Base-by-base conservation (phyloP, 2,113 vertebrate genomes). In the Tursiops truncatus region DNA sequence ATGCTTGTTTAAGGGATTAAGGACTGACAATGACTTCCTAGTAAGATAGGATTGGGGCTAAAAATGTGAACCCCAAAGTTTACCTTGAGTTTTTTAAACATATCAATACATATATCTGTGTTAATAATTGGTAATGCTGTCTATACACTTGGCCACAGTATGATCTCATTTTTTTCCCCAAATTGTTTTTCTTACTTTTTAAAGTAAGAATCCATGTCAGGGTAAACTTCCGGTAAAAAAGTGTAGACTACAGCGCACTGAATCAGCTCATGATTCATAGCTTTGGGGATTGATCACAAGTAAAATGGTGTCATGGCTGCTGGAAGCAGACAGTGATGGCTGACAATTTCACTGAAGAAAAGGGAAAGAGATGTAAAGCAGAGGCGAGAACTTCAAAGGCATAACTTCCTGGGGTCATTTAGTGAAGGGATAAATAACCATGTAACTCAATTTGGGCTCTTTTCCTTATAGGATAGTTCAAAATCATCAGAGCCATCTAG, bases 401-500 rank as follows among this genome's bases (percentile, higher is more conserved):
- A 1, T 26, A 28, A 31, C 6, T 25, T 14, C 9, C n/a, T 0
- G 8, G 2, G n/a, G 20, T 23, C 33, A 38, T 44, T 70, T 17
- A 13, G 31, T 25, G 6, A 60, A 36, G 11, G 9, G 5, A 47
- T 41, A 33, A 25, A 67, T 21, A 68, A 41, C 3, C n/a, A 36
- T 3, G 3, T 2, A 26, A 8, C 28, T 86, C 44, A 65, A 1
- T 11, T 5, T 47, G 26, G 41, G 17, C 8, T 20, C 12, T 63
- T 94, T 86, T 62, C 9, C 28, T 28, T 21, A 38, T 2, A 47
- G 56, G 17, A 15, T 5, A 33, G 23, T 70, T 89, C 7, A 44
- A 67, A 89, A 80, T 47, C 60, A 14, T 12, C 58, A 11, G 13
- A 70, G 18, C 5, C 38, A 80, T 26, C 60, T 33, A 65, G 33